These are phyloP conservation scores for Drosophila robusta DNA, from an alignment of 2,888 invertebrate genomes.

Conservation along the genomic window DNA sequence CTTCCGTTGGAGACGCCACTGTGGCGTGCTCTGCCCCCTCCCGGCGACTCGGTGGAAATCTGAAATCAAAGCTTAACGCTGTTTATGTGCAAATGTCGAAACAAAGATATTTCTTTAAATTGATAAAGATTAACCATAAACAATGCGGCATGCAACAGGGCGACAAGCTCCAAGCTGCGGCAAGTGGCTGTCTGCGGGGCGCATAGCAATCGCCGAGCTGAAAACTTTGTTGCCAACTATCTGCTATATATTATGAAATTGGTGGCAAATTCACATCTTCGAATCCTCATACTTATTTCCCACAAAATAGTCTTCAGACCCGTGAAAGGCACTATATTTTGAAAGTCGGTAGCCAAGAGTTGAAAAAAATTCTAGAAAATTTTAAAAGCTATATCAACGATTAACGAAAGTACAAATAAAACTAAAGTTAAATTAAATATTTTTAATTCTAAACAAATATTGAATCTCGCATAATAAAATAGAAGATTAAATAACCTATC, in stretches of 20 bases:
- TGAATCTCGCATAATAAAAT: too few species aligned
- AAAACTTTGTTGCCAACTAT: conserved; percentile 9
- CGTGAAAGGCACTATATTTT: too few species aligned
- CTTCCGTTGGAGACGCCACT: conserved; percentile 81
- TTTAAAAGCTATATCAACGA: too few species aligned
- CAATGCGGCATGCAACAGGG: conserved; percentile 59
- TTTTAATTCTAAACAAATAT: too few species aligned
- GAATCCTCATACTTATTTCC: too few species aligned
- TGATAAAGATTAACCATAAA: conserved; percentile 81
- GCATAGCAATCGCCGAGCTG: conserved; percentile 29
- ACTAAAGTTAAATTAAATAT: too few species aligned
- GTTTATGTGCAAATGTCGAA: conserved; percentile 81
- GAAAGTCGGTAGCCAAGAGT: too few species aligned
- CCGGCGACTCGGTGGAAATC: conserved; percentile 11
- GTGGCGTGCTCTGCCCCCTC: conserved; percentile 57
- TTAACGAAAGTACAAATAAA: too few species aligned
- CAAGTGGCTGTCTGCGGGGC: conserved; percentile 61
- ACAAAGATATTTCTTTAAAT: conserved; percentile 81
- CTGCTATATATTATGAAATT: conserved; percentile 15
- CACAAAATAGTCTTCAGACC: too few species aligned
- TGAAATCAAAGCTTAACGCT: conserved; percentile 69
- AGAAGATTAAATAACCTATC: too few species aligned
- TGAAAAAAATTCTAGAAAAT: too few species aligned
- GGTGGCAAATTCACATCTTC: conserved; percentile 12
- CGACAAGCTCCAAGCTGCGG: conserved; percentile 41